These are phyloP conservation scores for Drosophila kokeensis DNA, from an alignment of 2,888 invertebrate genomes.

Conservation along the genomic window DNA sequence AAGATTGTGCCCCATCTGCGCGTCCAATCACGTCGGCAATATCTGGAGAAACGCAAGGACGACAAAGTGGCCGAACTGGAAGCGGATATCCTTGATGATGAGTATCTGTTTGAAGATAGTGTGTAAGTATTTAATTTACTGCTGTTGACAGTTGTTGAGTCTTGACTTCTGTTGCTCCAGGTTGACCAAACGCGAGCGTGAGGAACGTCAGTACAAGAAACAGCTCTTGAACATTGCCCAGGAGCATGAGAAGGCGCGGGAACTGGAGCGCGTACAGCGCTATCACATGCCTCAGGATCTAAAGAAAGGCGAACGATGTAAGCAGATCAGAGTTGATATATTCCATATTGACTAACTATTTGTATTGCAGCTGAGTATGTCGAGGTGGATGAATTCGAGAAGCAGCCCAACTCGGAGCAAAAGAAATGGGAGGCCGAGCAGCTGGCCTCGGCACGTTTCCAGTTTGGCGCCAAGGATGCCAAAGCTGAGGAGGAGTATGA, in stretches of 20 bases:
- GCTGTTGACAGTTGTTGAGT: not conserved
- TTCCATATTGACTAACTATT: not conserved
- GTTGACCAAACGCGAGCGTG: conserved; percentile 93
- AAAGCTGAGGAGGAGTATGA: conserved; percentile 93
- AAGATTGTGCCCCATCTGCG: conserved; percentile 95
- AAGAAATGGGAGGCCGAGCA: conserved; percentile 99
- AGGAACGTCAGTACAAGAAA: conserved; percentile 95
- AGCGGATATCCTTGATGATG: conserved; percentile 97
- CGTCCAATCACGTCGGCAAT: conserved; percentile 95
- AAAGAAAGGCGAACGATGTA: conserved; percentile 89
- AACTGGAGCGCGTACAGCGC: conserved; percentile 95
- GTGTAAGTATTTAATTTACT: conserved; percentile 87
- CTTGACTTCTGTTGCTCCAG: conserved; percentile 84
- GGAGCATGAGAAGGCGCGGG: conserved; percentile 97
- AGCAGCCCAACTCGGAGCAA: conserved; percentile 92
- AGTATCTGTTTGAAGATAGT: conserved; percentile 95
- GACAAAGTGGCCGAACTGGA: conserved; percentile 98
- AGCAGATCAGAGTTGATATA: conserved; percentile 1
- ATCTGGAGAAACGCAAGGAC: conserved; percentile 97
- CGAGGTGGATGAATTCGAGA: conserved; percentile 94
- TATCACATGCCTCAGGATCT: conserved; percentile 97
- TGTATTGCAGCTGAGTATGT: conserved; percentile 88
- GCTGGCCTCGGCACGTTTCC: conserved; percentile 95
- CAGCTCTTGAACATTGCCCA: conserved; percentile 95
- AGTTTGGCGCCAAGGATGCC: conserved; percentile 96